These are phyloP conservation scores for Acanthaster planci DNA, from an alignment of 35 echinoderm and acorn worm species.

Conservation along the genomic window DNA sequence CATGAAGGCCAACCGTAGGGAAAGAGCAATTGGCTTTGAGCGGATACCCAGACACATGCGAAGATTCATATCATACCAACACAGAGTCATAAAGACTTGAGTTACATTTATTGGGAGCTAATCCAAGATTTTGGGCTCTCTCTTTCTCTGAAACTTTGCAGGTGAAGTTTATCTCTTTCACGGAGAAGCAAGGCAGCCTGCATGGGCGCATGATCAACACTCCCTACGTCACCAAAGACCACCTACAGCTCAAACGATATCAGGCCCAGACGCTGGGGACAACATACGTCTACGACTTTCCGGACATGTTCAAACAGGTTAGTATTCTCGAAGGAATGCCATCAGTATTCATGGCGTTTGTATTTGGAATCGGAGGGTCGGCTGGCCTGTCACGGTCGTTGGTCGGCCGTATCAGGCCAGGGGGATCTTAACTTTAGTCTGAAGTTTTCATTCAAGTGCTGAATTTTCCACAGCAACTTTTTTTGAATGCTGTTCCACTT, in stretches of 20 bases:
- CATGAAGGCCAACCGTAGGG: no score
- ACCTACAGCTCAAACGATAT: conserved; percentile 94
- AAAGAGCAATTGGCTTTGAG: no score
- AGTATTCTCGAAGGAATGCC: not conserved
- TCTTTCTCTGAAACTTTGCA: conserved; percentile 4
- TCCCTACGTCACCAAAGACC: conserved; percentile 96
- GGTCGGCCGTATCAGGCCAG: no score
- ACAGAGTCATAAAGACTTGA: not conserved
- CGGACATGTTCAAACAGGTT: conserved; percentile 94
- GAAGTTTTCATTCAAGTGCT: not conserved
- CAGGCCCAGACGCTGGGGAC: conserved; percentile 76
- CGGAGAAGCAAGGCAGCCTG: conserved; percentile 65
- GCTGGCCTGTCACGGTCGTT: no score
- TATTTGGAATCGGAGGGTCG: no score
- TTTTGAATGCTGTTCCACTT: no score
- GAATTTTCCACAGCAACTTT: not conserved
- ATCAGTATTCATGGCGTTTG: not conserved
- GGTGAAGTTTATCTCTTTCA: conserved; percentile 87
- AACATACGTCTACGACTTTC: conserved; percentile 95
- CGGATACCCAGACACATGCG: no score
- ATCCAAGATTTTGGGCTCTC: not conserved
- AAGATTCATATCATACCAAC: no score
- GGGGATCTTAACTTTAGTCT: not conserved
- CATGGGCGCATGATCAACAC: conserved; percentile 82
- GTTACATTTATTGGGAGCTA: not conserved